Conservation (phyloP, 2,113 vertebrate species). For the Indicator indicator region DNA sequence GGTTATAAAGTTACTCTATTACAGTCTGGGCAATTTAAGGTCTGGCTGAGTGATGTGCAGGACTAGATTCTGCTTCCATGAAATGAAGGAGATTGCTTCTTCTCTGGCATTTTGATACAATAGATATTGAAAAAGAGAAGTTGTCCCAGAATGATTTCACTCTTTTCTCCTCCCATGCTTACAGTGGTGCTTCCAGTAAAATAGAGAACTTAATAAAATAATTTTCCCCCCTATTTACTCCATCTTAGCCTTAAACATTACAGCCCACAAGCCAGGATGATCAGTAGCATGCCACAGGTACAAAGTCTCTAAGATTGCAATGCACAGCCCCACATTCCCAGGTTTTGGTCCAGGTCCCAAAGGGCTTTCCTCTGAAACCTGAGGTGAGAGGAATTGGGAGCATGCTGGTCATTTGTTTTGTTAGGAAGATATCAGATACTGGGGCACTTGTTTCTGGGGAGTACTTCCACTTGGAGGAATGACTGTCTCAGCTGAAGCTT, state of each 20-base stretch:
- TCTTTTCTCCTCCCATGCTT: conserved; percentile 10
- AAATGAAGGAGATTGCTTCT: not conserved
- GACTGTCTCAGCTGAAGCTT: not conserved
- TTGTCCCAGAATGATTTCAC: not conserved
- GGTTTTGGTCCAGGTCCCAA: not conserved
- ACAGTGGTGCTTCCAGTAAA: not conserved
- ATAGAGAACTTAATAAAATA: not conserved
- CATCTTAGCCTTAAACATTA: not conserved
- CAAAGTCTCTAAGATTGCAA: not conserved
- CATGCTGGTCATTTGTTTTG: not conserved
- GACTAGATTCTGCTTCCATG: not conserved
- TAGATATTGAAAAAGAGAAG: not conserved
- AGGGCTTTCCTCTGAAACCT: not conserved
- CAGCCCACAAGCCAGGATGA: conserved; percentile 45
- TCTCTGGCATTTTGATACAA: not conserved
- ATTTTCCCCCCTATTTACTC: not conserved
- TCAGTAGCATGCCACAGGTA: conserved; percentile 47
- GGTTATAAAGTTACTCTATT: conserved; percentile 39
- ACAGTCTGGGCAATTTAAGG: not conserved
- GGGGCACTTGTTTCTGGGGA: not conserved
- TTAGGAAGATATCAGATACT: not conserved
- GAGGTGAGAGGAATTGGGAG: not conserved
- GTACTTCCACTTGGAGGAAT: not conserved
- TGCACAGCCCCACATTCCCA: fast-evolving
- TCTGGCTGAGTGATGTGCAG: conserved; percentile 31